These are phyloP conservation scores for Lucilia sericata DNA, from an alignment of 1,140 invertebrate species.

Conservation along the genomic window DNA sequence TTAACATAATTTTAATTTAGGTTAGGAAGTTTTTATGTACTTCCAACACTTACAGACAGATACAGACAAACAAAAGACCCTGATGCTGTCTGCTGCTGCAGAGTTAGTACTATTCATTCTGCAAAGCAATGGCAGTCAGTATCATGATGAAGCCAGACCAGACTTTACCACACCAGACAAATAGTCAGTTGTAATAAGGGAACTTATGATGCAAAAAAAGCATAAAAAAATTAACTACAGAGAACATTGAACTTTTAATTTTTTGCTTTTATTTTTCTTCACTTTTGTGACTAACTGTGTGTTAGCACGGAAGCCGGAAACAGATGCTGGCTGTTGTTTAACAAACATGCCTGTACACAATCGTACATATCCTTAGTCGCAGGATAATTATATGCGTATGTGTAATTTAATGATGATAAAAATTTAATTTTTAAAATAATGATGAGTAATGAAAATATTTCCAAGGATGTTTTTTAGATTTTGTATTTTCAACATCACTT, in stretches of 20 bases:
- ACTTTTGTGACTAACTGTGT: constrained; percentile 2
- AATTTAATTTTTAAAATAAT: no score
- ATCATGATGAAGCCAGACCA: neutral
- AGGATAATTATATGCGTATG: no score
- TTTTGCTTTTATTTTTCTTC: neutral
- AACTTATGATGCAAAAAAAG: neutral
- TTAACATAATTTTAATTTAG: constrained; percentile 68
- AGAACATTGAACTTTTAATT: constrained; percentile 27
- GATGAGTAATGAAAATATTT: no score
- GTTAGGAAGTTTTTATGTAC: constrained; percentile 55
- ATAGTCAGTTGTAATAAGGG: neutral
- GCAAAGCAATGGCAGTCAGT: neutral
- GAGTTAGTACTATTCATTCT: neutral
- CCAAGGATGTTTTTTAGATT: no score
- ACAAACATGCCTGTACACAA: neutral
- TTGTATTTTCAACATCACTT: no score
- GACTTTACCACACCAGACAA: neutral
- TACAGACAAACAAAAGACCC: neutral
- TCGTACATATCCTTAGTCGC: no score
- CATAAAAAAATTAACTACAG: constrained; percentile 4
- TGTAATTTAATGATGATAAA: no score
- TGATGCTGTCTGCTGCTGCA: neutral
- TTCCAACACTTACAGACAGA: neutral
- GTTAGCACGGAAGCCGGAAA: neutral
- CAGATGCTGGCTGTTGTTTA: neutral